Evolutionary conservation across 2,113 vertebrate genomes (phyloP).

Genomic region (Accipiter cooperii): DNA sequence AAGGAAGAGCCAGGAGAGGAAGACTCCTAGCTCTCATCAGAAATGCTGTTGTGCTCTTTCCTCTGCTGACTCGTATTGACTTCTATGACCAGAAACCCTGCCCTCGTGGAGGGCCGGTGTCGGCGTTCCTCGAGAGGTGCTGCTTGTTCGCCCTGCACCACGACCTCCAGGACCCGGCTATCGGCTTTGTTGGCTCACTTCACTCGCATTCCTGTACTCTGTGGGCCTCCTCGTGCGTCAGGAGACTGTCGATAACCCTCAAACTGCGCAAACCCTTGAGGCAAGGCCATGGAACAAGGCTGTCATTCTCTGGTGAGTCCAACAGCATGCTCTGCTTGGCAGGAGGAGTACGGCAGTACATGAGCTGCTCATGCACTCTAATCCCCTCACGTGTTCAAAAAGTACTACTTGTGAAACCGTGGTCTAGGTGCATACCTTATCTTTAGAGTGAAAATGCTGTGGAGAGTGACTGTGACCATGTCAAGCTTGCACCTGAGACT

Average conservation of each 20-base stretch:
- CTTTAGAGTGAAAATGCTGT: background rate
- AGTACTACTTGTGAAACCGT: background rate
- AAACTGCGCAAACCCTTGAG: background rate
- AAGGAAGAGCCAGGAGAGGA: background rate
- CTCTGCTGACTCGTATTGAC: background rate
- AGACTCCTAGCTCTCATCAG: background rate
- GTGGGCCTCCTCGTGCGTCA: background rate
- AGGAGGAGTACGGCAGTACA: rapidly evolving
- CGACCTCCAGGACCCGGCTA: background rate
- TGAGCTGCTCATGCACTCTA: background rate
- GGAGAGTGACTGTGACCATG: background rate
- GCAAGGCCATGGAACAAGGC: background rate
- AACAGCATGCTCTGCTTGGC: background rate
- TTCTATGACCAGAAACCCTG: background rate
- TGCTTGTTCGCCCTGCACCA: background rate
- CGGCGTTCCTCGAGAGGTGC: background rate
- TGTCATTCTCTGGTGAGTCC: background rate
- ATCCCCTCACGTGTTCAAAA: background rate
- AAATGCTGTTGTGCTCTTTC: background rate
- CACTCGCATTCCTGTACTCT: background rate
- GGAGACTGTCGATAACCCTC: background rate
- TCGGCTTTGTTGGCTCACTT: rapidly evolving
- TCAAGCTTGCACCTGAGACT: background rate
- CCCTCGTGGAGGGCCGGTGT: rapidly evolving
- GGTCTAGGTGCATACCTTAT: background rate